Conservation (phyloP, 2,888 invertebrate genomes). For the Latrodectus hesperus region DNA sequence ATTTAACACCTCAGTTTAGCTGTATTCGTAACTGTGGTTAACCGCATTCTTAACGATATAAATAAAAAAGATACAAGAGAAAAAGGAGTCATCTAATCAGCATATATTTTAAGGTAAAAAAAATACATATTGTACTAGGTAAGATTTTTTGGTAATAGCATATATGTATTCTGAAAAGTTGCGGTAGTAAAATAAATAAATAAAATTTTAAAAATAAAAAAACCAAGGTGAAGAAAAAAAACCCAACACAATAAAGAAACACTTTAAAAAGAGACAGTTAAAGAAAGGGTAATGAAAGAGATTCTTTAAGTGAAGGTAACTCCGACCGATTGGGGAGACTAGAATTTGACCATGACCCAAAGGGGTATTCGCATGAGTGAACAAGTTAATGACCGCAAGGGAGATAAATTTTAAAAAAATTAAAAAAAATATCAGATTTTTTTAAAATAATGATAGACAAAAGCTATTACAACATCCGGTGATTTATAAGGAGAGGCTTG, state of each 20-base stretch:
- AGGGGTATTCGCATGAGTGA: slow-evolving; percentile 40
- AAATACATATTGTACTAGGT: no score
- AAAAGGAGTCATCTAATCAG: no score
- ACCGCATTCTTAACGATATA: background rate
- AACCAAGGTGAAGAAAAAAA: background rate
- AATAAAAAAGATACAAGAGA: no score
- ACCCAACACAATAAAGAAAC: background rate
- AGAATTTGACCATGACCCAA: slow-evolving; percentile 26
- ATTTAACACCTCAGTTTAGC: background rate
- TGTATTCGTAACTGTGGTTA: background rate
- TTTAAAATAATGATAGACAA: no score
- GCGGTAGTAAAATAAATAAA: no score
- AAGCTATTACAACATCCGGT: no score
- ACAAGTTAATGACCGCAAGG: slow-evolving; percentile 48
- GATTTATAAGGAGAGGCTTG: no score
- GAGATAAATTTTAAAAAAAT: slow-evolving; percentile 5
- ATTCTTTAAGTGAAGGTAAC: background rate
- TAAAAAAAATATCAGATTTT: background rate
- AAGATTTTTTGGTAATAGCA: no score
- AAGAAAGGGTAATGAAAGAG: background rate
- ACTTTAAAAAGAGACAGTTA: background rate
- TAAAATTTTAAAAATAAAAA: no score
- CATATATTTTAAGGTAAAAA: no score
- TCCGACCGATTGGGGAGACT: background rate
- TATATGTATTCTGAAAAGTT: no score